phyloP scores from a whole-genome alignment of 2,113 vertebrate species.

The Apeltes quadracus region DNA sequence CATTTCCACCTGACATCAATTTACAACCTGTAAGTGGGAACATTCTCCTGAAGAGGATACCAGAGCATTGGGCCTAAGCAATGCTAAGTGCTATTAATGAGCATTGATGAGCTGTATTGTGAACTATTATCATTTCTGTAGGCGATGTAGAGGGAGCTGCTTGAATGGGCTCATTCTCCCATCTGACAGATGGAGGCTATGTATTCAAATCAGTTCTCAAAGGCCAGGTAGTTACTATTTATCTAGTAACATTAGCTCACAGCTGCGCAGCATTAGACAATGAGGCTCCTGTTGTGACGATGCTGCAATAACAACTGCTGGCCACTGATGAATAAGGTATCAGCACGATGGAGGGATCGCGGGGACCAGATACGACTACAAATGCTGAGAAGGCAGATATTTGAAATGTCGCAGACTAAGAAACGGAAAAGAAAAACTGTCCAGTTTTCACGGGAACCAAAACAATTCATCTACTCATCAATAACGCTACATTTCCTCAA shows the following conservation, averaged over 20 bases:
- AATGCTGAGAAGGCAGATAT: not conserved
- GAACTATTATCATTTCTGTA: not conserved
- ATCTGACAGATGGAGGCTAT: not conserved
- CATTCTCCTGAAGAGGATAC: not conserved
- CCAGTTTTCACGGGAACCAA: not conserved
- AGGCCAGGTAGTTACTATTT: not conserved
- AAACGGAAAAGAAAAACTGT: too few species aligned
- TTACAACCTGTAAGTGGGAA: not conserved
- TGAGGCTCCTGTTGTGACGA: not conserved
- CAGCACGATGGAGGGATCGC: not conserved
- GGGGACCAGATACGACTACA: not conserved
- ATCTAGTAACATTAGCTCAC: constrained; percentile 8
- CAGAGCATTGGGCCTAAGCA: too few species aligned
- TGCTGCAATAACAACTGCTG: not conserved
- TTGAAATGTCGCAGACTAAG: not conserved
- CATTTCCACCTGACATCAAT: not conserved
- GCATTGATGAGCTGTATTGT: not conserved
- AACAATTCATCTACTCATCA: too few species aligned
- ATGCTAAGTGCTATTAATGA: not conserved
- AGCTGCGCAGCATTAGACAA: not conserved
- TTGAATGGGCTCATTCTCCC: not conserved
- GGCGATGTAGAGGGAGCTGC: not conserved
- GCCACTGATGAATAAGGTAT: not conserved
- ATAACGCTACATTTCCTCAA: too few species aligned
- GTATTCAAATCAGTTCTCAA: not conserved